Conservation (phyloP, 2,888 invertebrate genomes). For the Monochamus alternatus region DNA sequence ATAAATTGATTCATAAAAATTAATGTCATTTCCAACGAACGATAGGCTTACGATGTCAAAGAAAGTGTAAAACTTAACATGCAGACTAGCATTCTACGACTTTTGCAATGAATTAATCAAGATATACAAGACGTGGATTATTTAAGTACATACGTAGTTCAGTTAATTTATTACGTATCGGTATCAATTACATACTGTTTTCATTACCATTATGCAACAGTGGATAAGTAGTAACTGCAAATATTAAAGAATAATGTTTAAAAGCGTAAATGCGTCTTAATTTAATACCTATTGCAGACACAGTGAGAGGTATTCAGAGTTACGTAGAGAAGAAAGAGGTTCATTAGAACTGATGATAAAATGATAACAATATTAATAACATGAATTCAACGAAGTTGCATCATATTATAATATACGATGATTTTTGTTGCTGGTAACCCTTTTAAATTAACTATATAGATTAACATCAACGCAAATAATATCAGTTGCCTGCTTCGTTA, state of each 20-base stretch:
- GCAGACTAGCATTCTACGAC: neutral
- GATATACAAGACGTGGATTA: neutral
- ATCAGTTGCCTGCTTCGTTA: too few species aligned
- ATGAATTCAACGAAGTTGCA: neutral
- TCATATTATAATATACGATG: neutral
- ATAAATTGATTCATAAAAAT: neutral
- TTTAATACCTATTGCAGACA: neutral
- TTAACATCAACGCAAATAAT: too few species aligned
- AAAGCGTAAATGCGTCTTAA: neutral
- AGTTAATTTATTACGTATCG: neutral
- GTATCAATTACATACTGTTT: constrained; percentile 3
- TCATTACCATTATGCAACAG: constrained; percentile 8
- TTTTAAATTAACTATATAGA: too few species aligned
- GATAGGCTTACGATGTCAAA: neutral
- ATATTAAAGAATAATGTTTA: neutral
- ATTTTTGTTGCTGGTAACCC: neutral
- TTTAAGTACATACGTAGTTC: neutral
- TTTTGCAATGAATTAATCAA: neutral
- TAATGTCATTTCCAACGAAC: neutral
- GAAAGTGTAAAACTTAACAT: constrained; percentile 7
- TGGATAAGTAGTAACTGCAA: neutral
- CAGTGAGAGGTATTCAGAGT: neutral
- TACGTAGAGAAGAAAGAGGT: constrained; percentile 6
- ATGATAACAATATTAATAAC: neutral
- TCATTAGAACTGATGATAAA: neutral